Evolutionary conservation across 2,797 vertebrate species (phyloP).

Genomic region (Sphaeramia orbicularis): DNA sequence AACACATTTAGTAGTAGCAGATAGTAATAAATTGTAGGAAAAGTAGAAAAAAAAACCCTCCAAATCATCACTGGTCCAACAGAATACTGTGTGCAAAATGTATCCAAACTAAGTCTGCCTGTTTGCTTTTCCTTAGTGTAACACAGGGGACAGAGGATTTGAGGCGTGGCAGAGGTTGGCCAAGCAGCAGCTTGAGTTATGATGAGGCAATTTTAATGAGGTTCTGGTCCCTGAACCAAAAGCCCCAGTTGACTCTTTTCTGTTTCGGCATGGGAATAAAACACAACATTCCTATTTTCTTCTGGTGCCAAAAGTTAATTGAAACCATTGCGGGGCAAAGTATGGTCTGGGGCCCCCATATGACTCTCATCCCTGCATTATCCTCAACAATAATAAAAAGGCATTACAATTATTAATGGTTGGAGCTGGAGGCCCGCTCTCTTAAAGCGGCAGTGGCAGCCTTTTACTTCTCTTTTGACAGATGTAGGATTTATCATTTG

Average conservation of each 20-base stretch:
- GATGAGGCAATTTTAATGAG: slow-evolving; percentile 92
- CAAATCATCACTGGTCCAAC: neutral
- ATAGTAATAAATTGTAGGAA: neutral
- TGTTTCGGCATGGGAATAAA: slow-evolving; percentile 90
- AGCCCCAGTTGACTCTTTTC: slow-evolving; percentile 76
- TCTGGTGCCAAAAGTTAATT: slow-evolving; percentile 93
- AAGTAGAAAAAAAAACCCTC: neutral
- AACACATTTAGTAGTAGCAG: neutral
- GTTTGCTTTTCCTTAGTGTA: slow-evolving; percentile 41
- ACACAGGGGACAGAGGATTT: slow-evolving; percentile 12
- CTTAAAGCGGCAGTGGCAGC: slow-evolving; percentile 82
- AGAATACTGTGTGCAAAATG: neutral
- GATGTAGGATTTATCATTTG: slow-evolving; percentile 34
- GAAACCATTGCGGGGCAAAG: slow-evolving; percentile 91
- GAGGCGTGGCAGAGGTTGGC: slow-evolving; percentile 61
- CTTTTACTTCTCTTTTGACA: slow-evolving; percentile 39
- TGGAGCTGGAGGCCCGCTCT: slow-evolving; percentile 77
- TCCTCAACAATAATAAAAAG: slow-evolving; percentile 87
- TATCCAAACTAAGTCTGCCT: neutral
- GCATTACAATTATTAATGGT: slow-evolving; percentile 91
- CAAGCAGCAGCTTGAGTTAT: slow-evolving; percentile 90
- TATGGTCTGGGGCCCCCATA: slow-evolving; percentile 73
- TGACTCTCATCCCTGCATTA: slow-evolving; percentile 87
- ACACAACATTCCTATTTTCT: slow-evolving; percentile 88
- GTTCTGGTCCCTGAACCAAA: slow-evolving; percentile 79